phyloP scores from a whole-genome alignment of 37 sponge, comb jelly and placozoan species.

The Bolinopsis microptera region DNA sequence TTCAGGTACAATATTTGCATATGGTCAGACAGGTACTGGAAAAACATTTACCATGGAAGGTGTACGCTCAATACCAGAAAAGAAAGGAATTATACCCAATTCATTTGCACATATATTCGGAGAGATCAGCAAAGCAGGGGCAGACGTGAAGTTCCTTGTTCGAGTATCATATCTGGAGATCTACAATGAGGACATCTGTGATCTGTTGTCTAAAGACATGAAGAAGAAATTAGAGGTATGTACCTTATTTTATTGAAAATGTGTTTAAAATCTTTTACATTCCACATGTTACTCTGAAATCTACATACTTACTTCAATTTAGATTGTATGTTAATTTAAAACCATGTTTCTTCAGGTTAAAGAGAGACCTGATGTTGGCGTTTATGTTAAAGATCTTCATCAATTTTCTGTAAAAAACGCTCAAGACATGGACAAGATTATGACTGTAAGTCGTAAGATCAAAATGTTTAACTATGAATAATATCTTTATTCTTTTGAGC shows the following conservation, averaged over 20 bases:
- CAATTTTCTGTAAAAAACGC: conserved; percentile 85
- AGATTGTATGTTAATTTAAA: too few species aligned
- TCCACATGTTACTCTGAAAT: too few species aligned
- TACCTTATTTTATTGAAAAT: too few species aligned
- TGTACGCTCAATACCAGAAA: conserved; percentile 74
- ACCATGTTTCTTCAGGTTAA: conserved; percentile 75
- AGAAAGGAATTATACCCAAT: conserved; percentile 93
- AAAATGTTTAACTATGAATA: conserved; percentile 69
- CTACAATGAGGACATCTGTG: conserved; percentile 96
- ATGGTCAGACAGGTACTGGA: conserved; percentile 98
- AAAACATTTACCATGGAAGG: conserved; percentile 99
- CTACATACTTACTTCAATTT: too few species aligned
- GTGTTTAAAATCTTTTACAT: too few species aligned
- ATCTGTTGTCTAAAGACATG: conserved; percentile 79
- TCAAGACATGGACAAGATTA: conserved; percentile 94
- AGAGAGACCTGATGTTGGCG: conserved; percentile 92
- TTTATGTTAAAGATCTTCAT: conserved; percentile 90
- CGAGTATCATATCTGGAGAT: conserved; percentile 94
- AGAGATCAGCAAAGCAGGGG: conserved; percentile 79
- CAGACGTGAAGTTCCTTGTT: conserved; percentile 85
- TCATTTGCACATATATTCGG: conserved; percentile 93
- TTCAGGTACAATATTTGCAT: conserved; percentile 96
- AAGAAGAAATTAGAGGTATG: conserved; percentile 74
- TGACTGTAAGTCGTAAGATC: conserved; percentile 76
- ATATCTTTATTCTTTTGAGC: background rate